Evolutionary conservation across 2,888 invertebrate genomes (phyloP), one percentile per base, ranked within the genome.

Genomic region (Cataglyphis albicans): DNA sequence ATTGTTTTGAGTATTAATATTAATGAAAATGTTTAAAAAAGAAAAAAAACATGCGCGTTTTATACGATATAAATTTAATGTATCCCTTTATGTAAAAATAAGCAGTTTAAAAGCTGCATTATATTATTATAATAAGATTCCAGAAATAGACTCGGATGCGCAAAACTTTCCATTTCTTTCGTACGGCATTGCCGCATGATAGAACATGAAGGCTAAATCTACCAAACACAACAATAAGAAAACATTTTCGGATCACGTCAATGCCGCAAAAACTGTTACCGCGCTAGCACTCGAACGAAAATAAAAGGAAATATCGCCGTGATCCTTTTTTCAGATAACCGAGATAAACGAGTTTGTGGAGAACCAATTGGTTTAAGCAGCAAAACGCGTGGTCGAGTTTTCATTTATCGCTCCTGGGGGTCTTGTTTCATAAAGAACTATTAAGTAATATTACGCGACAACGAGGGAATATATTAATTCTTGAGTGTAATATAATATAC

Each of bases 351-450:
- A 63, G 59, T 73, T 80, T 80, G 18, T 25, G n/a, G 35, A 63
- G 41, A 38, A 32, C 32, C 25, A 81, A 83, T 65, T 52, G 41
- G n/a, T 64, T 65, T 59, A 70, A 80, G 10, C 63, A 25, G 52
- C 32, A 32, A 85, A 75, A 73, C 65, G 76, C 32, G 63, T 73
- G 44, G 82, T 32, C 55, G 65, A 21, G 38, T 81, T 86, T 55
- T 78, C 67, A 76, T 81, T 86, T 67, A 52, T 44, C 44, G 74
- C 10, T 18, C 21, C 18, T 78, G 29, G 9, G 9, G n/a, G 25
- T 63, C 9, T 25, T 12, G 32, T 67, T 67, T 44, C 44, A 48
- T n/a, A 44, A 7, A 52, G 18, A 82, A 57, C 25, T 59, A 64
- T n/a, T n/a, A n/a, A 21, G 1, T 35, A 48, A 35, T 21, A 4